Conservation (phyloP, 1,140 invertebrate genomes). For the Drosophila kikkawai region DNA sequence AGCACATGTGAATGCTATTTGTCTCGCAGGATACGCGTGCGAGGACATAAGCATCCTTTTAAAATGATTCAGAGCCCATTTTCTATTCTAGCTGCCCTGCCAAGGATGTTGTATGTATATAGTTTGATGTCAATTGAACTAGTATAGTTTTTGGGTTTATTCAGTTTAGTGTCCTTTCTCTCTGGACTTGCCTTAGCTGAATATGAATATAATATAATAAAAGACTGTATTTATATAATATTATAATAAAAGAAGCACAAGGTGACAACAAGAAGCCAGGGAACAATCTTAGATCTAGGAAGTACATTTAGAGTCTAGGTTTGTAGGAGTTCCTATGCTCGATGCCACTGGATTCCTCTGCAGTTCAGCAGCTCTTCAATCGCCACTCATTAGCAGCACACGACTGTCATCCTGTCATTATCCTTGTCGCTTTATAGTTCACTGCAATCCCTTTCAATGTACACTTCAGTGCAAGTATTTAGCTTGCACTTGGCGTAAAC, state of each 20-base stretch:
- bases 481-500: slow-evolving; percentile 6
- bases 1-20: neutral
- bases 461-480: neutral
- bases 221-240: too few species aligned
- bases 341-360: too few species aligned
- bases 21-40: neutral
- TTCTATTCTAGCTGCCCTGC: neutral
- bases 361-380: neutral
- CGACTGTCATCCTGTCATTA: neutral
- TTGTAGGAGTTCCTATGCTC: too few species aligned
- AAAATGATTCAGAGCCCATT: neutral
- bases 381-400: neutral
- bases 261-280: too few species aligned
- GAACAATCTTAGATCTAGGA: too few species aligned
- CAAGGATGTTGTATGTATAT: neutral
- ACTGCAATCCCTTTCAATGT: neutral
- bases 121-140: neutral
- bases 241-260: too few species aligned
- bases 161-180: too few species aligned
- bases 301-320: too few species aligned
- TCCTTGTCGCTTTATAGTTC: neutral
- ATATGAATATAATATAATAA: too few species aligned
- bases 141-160: neutral
- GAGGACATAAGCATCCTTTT: neutral
- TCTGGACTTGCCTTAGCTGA: too few species aligned